These are phyloP conservation scores for Lepisosteus oculatus DNA, from an alignment of 2,113 vertebrate species.

Conservation along the genomic window DNA sequence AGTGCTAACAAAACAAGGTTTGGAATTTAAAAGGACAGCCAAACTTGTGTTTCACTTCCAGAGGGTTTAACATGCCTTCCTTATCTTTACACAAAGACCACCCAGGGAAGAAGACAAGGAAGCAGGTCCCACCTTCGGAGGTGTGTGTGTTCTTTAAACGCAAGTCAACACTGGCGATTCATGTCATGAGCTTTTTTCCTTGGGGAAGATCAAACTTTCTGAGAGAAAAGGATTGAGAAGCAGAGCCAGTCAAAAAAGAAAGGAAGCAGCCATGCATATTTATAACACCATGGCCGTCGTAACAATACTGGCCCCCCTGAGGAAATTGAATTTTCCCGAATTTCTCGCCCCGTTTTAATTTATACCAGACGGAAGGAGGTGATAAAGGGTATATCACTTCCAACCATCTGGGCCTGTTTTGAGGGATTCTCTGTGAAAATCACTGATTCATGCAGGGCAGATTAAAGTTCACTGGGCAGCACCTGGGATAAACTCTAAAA, in stretches of 20 bases:
- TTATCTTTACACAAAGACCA: constrained; percentile 20
- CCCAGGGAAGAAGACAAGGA: constrained; percentile 9
- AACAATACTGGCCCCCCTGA: constrained; percentile 1
- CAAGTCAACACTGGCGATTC: constrained; percentile 3
- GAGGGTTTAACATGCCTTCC: constrained; percentile 8
- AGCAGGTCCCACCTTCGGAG: constrained; percentile 2
- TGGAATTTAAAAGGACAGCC: constrained; percentile 10
- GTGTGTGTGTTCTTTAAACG: background rate
- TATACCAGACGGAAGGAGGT: constrained; percentile 41
- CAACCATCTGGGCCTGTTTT: constrained; percentile 56
- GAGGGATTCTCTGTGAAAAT: constrained; percentile 36
- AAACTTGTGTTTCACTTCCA: constrained; percentile 1
- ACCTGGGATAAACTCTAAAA: constrained; percentile 9
- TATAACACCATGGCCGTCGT: background rate
- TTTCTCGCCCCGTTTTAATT: constrained; percentile 49
- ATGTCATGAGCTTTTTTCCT: background rate
- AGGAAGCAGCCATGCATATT: background rate
- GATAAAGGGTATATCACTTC: constrained; percentile 53
- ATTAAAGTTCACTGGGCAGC: constrained; percentile 30
- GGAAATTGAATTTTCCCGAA: constrained; percentile 38
- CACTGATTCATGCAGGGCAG: constrained; percentile 24
- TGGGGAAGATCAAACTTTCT: too few relatives aligned
- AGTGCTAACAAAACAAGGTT: background rate
- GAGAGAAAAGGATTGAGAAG: constrained; percentile 45
- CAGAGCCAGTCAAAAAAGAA: constrained; percentile 35